These are phyloP conservation scores for Saguinus midas DNA, from an alignment of 2,113 vertebrate genomes.

Conservation along the genomic window DNA sequence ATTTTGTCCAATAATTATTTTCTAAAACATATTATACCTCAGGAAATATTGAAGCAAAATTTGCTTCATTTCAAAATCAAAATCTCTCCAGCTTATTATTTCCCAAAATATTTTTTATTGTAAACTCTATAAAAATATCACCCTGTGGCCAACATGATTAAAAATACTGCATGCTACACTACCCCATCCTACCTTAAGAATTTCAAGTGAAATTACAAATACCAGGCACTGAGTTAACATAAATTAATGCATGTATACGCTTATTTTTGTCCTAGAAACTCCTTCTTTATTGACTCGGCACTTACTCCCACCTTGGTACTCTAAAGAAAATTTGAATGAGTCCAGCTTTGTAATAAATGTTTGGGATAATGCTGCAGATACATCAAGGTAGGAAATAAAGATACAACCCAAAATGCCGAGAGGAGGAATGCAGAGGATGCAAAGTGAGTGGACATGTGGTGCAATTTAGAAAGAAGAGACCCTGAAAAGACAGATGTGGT, in stretches of 20 bases:
- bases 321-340: neutral
- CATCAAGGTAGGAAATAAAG: neutral
- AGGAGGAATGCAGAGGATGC: fast-evolving
- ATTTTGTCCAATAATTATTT: neutral
- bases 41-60: neutral
- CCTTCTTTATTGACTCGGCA: neutral
- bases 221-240: neutral
- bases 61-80: neutral
- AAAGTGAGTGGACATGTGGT: neutral
- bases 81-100: neutral
- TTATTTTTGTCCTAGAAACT: neutral
- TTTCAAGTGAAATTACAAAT: neutral
- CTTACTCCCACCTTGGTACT: neutral
- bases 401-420: neutral
- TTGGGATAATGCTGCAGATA: neutral
- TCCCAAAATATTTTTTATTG: neutral
- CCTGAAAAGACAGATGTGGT: neutral
- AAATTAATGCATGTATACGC: neutral
- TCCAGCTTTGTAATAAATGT: neutral
- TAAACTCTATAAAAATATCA: neutral
- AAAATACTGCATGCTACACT: neutral
- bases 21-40: neutral
- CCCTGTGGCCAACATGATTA: neutral
- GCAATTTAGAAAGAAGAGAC: neutral
- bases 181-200: neutral